Evolutionary conservation across 2,113 vertebrate species (phyloP).

Genomic region (Ceyx melanurus): DNA sequence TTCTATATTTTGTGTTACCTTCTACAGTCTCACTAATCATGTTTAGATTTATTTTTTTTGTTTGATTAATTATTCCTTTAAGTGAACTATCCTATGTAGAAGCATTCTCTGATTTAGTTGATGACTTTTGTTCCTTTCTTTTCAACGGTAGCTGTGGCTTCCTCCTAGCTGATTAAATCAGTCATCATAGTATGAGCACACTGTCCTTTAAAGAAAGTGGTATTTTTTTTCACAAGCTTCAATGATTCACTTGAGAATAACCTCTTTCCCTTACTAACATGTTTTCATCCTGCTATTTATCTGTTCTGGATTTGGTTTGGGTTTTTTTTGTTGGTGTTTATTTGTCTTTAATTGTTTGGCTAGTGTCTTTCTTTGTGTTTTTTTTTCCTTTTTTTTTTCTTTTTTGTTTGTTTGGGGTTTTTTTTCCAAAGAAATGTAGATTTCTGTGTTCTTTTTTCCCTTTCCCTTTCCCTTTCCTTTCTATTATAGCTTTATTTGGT

Average conservation of each 20-base stretch:
- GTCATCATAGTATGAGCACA: not conserved
- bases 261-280: not conserved
- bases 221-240: not conserved
- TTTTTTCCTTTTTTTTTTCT: not conserved
- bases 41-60: not conserved
- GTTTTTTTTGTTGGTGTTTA: not conserved
- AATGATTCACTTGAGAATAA: not conserved
- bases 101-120: not conserved
- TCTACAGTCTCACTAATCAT: not conserved
- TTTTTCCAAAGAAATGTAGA: not conserved
- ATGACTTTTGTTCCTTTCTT: not conserved
- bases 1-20: not conserved
- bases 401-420: not conserved
- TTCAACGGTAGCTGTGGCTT: not conserved
- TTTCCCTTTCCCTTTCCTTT: not conserved
- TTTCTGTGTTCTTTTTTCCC: not conserved
- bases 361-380: too few species aligned
- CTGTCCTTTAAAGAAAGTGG: not conserved
- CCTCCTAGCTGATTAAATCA: not conserved
- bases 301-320: not conserved
- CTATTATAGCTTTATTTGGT: not conserved
- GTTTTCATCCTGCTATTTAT: not conserved
- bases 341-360: too few species aligned
- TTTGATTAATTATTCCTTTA: not conserved
- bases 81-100: not conserved